Percentiles rank a stretch among this genome's conserved stretches.
Evolutionary conservation across 2,888 invertebrate genomes (phyloP).

Genomic region (Protonemura montana): DNA sequence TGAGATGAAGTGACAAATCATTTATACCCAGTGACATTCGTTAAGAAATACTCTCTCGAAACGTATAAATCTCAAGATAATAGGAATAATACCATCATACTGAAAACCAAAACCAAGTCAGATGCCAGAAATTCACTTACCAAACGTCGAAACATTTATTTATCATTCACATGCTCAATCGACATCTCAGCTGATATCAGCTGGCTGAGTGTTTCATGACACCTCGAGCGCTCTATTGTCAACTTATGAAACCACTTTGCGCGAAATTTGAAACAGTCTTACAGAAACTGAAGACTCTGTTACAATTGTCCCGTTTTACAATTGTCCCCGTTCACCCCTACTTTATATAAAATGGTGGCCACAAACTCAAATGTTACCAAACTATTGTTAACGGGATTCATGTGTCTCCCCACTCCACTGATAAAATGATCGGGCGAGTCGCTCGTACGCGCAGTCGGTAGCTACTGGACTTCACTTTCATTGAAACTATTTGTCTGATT

Average conservation of each 20-base stretch:
- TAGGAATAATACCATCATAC: neutral
- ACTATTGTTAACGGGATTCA: too few species aligned
- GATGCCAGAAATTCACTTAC: neutral
- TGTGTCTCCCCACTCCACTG: too few species aligned
- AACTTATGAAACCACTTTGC: neutral
- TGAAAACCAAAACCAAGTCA: neutral
- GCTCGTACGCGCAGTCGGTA: too few species aligned
- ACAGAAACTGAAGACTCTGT: constrained; percentile 2
- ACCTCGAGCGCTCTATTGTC: neutral
- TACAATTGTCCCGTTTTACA: constrained; percentile 26
- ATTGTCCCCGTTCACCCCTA: constrained; percentile 14
- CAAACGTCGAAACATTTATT: neutral
- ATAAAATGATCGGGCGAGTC: too few species aligned
- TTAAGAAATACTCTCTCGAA: constrained; percentile 2
- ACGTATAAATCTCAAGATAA: neutral
- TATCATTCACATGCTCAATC: neutral
- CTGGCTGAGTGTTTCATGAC: neutral
- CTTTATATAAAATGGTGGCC: too few species aligned
- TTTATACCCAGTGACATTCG: neutral
- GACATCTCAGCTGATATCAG: neutral
- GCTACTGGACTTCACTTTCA: too few species aligned
- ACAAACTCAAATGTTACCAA: too few species aligned
- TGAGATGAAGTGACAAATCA: constrained; percentile 3
- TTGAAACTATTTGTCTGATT: too few species aligned
- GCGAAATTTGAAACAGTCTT: neutral